Conservation (phyloP, 2,888 invertebrate genomes). For the Aproaerema taeniolella region DNA sequence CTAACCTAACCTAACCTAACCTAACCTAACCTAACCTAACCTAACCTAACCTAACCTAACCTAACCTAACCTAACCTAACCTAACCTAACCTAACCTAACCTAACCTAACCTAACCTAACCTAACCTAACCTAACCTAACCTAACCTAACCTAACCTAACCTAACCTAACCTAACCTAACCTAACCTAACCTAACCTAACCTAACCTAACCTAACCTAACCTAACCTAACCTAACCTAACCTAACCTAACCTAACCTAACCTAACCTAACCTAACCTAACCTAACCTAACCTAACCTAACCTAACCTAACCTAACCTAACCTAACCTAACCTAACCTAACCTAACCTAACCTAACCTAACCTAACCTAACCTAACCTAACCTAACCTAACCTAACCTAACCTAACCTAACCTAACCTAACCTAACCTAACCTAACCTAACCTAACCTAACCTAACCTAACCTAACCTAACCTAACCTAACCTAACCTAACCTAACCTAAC, state of each 20-base stretch:
- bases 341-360: conserved; percentile 20
- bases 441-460: conserved; percentile 22
- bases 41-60: conserved; percentile 7
- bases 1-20: conserved; percentile 6
- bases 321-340: conserved; percentile 21
- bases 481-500: conserved; percentile 16
- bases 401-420: conserved; percentile 17
- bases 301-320: conserved; percentile 22
- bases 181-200: conserved; percentile 17
- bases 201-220: conserved; percentile 19
- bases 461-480: conserved; percentile 22
- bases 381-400: conserved; percentile 13
- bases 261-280: conserved; percentile 23
- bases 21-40: conserved; percentile 6
- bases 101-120: conserved; percentile 6
- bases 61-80: conserved; percentile 6
- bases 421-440: conserved; percentile 23
- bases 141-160: conserved; percentile 5
- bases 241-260: conserved; percentile 25
- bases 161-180: conserved; percentile 18
- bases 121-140: conserved; percentile 6
- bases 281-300: conserved; percentile 21
- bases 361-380: conserved; percentile 21
- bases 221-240: conserved; percentile 17
- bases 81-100: conserved; percentile 6